Conservation (phyloP, 1,140 invertebrate genomes). For the Ladona fulva region DNA sequence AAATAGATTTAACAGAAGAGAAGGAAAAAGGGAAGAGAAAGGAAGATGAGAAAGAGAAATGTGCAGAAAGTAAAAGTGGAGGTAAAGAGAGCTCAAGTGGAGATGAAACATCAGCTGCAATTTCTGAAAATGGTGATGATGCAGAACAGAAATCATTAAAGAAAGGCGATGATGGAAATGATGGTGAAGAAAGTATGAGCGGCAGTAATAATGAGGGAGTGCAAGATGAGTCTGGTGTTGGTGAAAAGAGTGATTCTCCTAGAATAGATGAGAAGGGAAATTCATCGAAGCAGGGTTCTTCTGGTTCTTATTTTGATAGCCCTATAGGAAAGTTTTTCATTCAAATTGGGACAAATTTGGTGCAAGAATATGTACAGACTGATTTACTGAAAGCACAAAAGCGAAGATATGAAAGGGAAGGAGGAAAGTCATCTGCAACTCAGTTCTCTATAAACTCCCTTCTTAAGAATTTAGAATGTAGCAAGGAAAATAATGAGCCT, state of each 20-base stretch:
- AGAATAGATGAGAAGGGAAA: neutral
- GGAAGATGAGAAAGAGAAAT: constrained; percentile 18
- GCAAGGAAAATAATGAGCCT: constrained; percentile 80
- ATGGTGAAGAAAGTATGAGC: neutral
- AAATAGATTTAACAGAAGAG: constrained; percentile 11
- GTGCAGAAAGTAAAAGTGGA: constrained; percentile 8
- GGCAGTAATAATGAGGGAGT: constrained; percentile 8
- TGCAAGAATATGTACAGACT: constrained; percentile 86
- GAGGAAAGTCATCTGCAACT: constrained; percentile 53
- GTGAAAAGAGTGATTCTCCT: constrained; percentile 17
- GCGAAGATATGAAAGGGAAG: constrained; percentile 57
- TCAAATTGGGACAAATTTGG: constrained; percentile 82
- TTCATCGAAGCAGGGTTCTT: constrained; percentile 10
- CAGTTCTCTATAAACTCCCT: constrained; percentile 68
- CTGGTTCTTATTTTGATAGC: constrained; percentile 65
- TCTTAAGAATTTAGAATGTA: constrained; percentile 75
- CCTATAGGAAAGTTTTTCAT: constrained; percentile 86
- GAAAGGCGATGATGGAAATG: constrained; percentile 15
- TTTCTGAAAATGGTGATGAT: constrained; percentile 15
- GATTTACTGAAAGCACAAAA: constrained; percentile 83
- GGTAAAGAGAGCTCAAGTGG: constrained; percentile 16
- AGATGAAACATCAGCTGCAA: constrained; percentile 1
- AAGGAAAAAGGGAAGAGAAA: neutral
- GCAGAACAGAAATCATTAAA: constrained; percentile 12
- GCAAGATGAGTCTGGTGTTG: constrained; percentile 15